Evolutionary conservation across 2,888 invertebrate species (phyloP).

Genomic region (Nematopogon swammerdamellus): DNA sequence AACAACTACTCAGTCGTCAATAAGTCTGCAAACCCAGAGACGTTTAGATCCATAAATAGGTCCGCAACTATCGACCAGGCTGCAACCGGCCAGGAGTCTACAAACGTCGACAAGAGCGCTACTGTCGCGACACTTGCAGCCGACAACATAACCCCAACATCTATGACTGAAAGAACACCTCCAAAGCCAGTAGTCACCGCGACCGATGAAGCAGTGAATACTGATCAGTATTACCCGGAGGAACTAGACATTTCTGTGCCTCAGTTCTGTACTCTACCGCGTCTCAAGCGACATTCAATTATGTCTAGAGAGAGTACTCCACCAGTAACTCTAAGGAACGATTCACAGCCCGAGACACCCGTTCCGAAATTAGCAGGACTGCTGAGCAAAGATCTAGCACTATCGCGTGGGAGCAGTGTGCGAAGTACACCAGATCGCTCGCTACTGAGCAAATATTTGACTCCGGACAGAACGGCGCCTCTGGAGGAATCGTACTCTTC

Average conservation of each 20-base stretch:
- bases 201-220: too few relatives aligned
- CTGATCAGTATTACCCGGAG: too few relatives aligned
- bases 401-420: constrained; percentile 18
- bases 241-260: constrained; percentile 17
- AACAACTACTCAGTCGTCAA: too few relatives aligned
- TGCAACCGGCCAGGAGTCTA: too few relatives aligned
- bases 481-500: constrained; percentile 30
- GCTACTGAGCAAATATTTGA: constrained; percentile 54
- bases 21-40: too few relatives aligned
- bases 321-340: constrained; percentile 5
- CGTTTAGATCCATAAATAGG: too few relatives aligned
- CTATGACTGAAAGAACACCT: too few relatives aligned
- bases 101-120: too few relatives aligned
- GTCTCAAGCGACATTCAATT: constrained; percentile 24
- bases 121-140: too few relatives aligned
- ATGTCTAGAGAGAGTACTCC: constrained; percentile 15
- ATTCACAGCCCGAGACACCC: background rate
- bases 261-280: constrained; percentile 32
- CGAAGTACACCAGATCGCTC: constrained; percentile 48
- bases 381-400: constrained; percentile 12
- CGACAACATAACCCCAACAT: too few relatives aligned
- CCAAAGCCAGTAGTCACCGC: too few relatives aligned
- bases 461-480: constrained; percentile 34
- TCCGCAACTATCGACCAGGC: too few relatives aligned
- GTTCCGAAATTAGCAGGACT: constrained; percentile 6